Evolutionary conservation across 2,888 invertebrate genomes (phyloP).

Genomic region (Nebria salina): DNA sequence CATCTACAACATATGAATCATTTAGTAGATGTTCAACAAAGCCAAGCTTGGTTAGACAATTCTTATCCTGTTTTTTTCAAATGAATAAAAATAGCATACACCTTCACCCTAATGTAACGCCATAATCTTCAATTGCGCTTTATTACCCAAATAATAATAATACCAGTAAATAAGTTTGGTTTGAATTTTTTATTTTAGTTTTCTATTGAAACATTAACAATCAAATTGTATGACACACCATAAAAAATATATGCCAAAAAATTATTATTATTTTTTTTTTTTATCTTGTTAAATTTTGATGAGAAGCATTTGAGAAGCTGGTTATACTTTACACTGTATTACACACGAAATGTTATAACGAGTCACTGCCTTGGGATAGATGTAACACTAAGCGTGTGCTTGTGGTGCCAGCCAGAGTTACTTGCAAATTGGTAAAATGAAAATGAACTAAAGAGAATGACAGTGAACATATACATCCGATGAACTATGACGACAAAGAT

Average conservation of each 20-base stretch:
- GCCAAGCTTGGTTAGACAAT: background rate
- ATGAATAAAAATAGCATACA: background rate
- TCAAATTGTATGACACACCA: background rate
- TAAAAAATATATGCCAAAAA: background rate
- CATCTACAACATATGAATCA: too few relatives aligned
- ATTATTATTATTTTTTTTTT: background rate
- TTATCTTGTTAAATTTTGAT: conserved; percentile 42
- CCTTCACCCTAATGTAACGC: too few relatives aligned
- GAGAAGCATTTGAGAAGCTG: conserved; percentile 28
- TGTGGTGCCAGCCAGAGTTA: conserved; percentile 21
- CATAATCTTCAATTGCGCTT: background rate
- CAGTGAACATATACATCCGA: background rate
- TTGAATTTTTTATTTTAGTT: too few relatives aligned
- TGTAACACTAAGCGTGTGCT: conserved; percentile 22
- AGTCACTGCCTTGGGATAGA: conserved; percentile 25
- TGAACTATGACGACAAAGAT: conserved; percentile 13
- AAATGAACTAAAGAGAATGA: conserved; percentile 21
- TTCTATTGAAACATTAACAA: too few relatives aligned
- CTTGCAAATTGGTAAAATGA: conserved; percentile 41
- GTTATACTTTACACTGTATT: conserved; percentile 34
- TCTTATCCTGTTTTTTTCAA: background rate
- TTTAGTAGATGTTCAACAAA: too few relatives aligned
- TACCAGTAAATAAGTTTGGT: too few relatives aligned
- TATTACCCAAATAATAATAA: too few relatives aligned
- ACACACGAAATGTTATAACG: conserved; percentile 31